A percentile compares a stretch with the other conserved stretches of the same genome.
These are phyloP conservation scores for Lymantria dispar DNA, from an alignment of 2,888 invertebrate species.

Conservation along the genomic window DNA sequence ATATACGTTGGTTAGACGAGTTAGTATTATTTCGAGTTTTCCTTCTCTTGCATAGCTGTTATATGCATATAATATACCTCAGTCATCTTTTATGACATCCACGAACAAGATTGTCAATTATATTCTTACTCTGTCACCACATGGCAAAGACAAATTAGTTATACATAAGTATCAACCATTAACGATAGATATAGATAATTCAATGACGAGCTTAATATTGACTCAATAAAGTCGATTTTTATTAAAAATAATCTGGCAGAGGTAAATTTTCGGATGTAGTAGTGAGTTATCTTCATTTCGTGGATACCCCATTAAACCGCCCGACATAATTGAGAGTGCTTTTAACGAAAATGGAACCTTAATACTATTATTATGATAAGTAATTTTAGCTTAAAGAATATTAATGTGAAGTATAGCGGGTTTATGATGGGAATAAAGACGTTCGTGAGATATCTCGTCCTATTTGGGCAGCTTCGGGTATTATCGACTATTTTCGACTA, in stretches of 20 bases:
- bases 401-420: no score
- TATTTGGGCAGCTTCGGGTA: no score
- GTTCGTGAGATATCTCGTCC: no score
- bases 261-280: conserved; percentile 17
- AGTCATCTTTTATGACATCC: no score
- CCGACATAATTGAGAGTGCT: conserved; percentile 50
- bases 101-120: no score
- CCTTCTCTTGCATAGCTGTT: no score
- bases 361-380: conserved; percentile 40
- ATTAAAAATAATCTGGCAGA: neutral
- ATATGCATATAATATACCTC: no score
- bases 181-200: conserved; percentile 11
- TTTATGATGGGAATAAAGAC: no score
- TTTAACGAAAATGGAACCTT: conserved; percentile 47
- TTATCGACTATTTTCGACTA: no score
- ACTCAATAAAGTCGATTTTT: conserved; percentile 4
- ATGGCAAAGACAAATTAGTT: conserved; percentile 32
- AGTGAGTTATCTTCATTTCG: conserved; percentile 32
- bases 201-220: conserved; percentile 2
- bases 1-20: no score
- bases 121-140: no score
- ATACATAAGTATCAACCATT: conserved; percentile 5
- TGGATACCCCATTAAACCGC: conserved; percentile 41
- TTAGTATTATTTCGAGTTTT: no score
- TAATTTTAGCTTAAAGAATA: conserved; percentile 8